phyloP scores from a whole-genome alignment of 2,113 vertebrate genomes.

The Cinclus mexicanus region DNA sequence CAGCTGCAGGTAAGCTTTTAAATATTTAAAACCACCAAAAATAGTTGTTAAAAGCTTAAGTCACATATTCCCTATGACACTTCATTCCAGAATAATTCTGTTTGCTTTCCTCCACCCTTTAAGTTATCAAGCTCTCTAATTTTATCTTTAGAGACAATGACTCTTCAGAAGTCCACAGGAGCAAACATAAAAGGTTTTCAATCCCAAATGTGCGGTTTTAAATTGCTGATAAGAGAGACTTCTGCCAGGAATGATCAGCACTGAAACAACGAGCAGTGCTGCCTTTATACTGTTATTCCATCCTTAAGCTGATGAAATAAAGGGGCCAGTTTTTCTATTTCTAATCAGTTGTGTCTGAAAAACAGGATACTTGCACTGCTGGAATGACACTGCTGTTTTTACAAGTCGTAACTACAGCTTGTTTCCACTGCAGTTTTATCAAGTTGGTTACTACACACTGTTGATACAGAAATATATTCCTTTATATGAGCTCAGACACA shows the following conservation, averaged over 20 bases:
- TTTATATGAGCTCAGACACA: neutral
- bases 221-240: constrained; percentile 28
- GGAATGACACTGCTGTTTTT: constrained; percentile 21
- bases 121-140: constrained; percentile 27
- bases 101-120: constrained; percentile 13
- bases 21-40: constrained; percentile 25
- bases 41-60: constrained; percentile 7
- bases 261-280: neutral
- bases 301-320: neutral
- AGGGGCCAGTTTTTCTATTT: neutral
- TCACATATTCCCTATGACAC: neutral
- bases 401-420: neutral
- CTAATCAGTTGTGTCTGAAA: constrained; percentile 8
- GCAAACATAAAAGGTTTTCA: constrained; percentile 16
- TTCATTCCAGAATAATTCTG: constrained; percentile 4
- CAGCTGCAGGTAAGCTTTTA: constrained; percentile 43
- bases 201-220: neutral
- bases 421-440: neutral
- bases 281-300: constrained; percentile 11
- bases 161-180: neutral
- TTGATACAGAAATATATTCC: neutral
- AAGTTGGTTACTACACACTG: neutral
- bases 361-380: constrained; percentile 41
- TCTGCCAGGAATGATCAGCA: neutral
- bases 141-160: neutral